Evolutionary conservation across 2,113 vertebrate species (phyloP).

Genomic region (Dicaeum eximium): DNA sequence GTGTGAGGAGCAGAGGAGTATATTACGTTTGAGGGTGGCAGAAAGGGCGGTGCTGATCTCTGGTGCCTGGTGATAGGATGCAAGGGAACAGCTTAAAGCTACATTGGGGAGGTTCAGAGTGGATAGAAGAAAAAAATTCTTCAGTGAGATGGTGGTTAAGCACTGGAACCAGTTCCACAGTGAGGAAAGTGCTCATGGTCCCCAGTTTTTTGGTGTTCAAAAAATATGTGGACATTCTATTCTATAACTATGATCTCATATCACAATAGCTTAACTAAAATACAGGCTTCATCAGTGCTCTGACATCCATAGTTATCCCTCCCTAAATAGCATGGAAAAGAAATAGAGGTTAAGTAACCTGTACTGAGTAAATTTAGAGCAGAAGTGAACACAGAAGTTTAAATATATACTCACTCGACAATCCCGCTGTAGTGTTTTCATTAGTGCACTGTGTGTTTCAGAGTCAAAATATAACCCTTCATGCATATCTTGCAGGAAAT

Average conservation of each 20-base stretch:
- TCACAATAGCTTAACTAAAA: neutral
- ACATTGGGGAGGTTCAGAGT: neutral
- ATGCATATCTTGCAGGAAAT: constrained; percentile 95
- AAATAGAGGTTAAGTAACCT: neutral
- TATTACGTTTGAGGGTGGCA: neutral
- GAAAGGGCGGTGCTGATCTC: neutral
- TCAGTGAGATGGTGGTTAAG: neutral
- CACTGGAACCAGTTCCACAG: neutral
- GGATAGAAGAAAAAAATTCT: neutral
- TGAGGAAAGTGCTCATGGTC: neutral
- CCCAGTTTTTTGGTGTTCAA: neutral
- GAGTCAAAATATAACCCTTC: constrained; percentile 93
- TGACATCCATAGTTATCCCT: neutral
- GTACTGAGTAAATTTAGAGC: neutral
- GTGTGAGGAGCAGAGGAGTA: neutral
- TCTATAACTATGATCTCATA: neutral
- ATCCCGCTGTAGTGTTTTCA: constrained; percentile 94
- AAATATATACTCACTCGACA: constrained; percentile 84
- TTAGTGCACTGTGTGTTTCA: constrained; percentile 90
- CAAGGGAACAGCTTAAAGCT: neutral
- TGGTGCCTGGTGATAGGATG: neutral
- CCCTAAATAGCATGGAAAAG: neutral
- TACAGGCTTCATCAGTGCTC: neutral
- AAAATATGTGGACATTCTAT: neutral
- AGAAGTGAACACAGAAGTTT: neutral